These are phyloP conservation scores for Harlomillsia oculata DNA, from an alignment of 1,140 invertebrate species.

Conservation along the genomic window DNA sequence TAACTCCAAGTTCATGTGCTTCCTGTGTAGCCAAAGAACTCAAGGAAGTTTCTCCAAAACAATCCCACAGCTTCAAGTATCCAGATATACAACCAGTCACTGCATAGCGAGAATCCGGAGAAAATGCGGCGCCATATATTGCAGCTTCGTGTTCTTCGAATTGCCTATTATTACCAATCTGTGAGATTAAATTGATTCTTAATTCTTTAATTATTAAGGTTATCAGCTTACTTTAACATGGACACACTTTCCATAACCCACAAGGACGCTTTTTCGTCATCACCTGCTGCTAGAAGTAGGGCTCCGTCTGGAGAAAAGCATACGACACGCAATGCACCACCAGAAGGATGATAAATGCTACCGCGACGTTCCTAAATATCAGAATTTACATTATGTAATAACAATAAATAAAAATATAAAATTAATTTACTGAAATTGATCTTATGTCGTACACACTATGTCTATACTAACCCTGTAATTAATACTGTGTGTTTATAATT, in stretches of 20 bases:
- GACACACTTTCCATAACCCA: slow-evolving; percentile 54
- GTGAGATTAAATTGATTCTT: neutral
- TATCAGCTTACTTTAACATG: slow-evolving; percentile 18
- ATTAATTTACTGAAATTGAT: slow-evolving; percentile 1
- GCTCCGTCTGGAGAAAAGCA: slow-evolving; percentile 55
- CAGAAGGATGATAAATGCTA: slow-evolving; percentile 42
- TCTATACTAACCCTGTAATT: neutral
- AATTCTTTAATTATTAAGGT: neutral
- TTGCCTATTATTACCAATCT: slow-evolving; percentile 8
- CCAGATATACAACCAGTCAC: slow-evolving; percentile 34
- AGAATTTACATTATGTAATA: neutral
- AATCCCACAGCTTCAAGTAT: slow-evolving; percentile 25
- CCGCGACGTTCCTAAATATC: slow-evolving; percentile 42
- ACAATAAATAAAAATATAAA: neutral
- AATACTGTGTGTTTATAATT: neutral
- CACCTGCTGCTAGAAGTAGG: slow-evolving; percentile 56
- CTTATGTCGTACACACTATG: too few relatives aligned
- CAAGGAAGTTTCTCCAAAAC: slow-evolving; percentile 39
- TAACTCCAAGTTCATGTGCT: slow-evolving; percentile 61
- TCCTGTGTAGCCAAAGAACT: slow-evolving; percentile 42
- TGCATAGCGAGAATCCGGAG: slow-evolving; percentile 27
- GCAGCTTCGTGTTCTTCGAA: slow-evolving; percentile 30
- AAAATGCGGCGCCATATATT: slow-evolving; percentile 30
- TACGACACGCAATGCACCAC: slow-evolving; percentile 47
- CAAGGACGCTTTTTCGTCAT: slow-evolving; percentile 59